Evolutionary conservation across 2,888 invertebrate species (phyloP).

Genomic region (Brachycybe producta): DNA sequence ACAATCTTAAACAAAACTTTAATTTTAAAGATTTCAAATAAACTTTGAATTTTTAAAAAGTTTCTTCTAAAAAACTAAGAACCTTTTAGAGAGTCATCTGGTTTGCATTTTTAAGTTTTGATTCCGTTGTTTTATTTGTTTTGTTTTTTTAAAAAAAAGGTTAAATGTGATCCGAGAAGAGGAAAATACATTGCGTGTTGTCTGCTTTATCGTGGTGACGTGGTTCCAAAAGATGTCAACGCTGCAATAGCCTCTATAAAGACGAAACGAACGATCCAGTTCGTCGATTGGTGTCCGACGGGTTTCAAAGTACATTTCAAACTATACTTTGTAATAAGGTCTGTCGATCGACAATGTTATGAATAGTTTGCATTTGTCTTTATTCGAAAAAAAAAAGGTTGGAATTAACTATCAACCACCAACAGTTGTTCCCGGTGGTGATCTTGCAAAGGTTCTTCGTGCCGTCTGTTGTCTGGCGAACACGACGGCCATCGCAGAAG

Average conservation of each 20-base stretch:
- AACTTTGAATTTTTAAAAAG: too few species aligned
- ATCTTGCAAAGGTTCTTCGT: background rate
- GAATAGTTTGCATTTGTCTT: background rate
- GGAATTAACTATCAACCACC: slow-evolving; percentile 2
- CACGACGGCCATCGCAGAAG: slow-evolving; percentile 5
- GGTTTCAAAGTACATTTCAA: slow-evolving; percentile 50
- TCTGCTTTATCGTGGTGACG: slow-evolving; percentile 40
- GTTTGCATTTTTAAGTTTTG: too few species aligned
- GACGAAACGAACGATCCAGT: slow-evolving; percentile 51
- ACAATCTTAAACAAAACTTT: too few species aligned
- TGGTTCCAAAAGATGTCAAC: too few species aligned
- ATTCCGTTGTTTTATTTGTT: background rate
- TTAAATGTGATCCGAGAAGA: slow-evolving; percentile 32
- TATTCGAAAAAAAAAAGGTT: background rate
- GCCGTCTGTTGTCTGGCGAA: slow-evolving; percentile 5
- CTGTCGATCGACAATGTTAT: background rate
- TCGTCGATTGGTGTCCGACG: too few species aligned
- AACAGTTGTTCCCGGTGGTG: background rate
- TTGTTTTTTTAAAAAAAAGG: too few species aligned
- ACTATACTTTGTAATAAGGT: background rate
- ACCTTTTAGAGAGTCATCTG: too few species aligned
- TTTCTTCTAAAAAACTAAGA: too few species aligned
- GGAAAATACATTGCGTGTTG: slow-evolving; percentile 45
- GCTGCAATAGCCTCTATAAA: slow-evolving; percentile 56
- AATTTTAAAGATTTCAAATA: too few species aligned